phyloP scores from a whole-genome alignment of 2,797 vertebrate genomes.

The Acipenser oxyrinchus region DNA sequence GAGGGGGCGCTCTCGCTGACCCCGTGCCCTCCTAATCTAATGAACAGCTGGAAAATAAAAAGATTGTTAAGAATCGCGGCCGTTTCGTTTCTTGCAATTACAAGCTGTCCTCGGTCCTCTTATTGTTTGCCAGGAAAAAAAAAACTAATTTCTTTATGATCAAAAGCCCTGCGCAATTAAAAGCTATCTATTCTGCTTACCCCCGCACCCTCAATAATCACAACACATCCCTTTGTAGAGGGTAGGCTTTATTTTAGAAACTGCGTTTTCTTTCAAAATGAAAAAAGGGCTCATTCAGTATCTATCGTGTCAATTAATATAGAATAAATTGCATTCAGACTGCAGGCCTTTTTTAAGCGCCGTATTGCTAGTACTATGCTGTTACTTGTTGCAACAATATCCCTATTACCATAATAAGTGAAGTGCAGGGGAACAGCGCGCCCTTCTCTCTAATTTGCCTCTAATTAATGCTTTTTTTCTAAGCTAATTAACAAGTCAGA shows the following conservation, averaged over 20 bases:
- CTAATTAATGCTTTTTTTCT: conserved; percentile 61
- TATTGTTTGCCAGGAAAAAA: too few relatives aligned
- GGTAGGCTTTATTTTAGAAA: conserved; percentile 63
- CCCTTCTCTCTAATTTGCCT: conserved; percentile 53
- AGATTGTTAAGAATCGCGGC: conserved; percentile 65
- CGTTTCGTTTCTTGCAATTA: conserved; percentile 68
- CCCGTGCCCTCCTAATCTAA: conserved; percentile 53
- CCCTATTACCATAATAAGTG: conserved; percentile 25
- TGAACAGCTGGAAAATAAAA: conserved; percentile 73
- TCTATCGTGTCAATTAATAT: conserved; percentile 70
- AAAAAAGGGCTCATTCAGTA: conserved; percentile 59
- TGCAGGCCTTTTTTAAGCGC: background rate
- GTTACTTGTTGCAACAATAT: conserved; percentile 10
- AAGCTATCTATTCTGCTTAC: conserved; percentile 68
- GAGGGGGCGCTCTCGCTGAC: background rate
- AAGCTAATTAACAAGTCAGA: conserved; percentile 57
- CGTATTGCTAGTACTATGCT: background rate
- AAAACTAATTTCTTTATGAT: conserved; percentile 76
- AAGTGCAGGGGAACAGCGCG: conserved; percentile 32
- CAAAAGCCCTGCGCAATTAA: conserved; percentile 67
- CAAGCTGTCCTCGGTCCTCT: conserved; percentile 66
- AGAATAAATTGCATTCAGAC: conserved; percentile 63
- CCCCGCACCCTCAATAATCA: background rate
- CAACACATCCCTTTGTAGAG: conserved; percentile 56
- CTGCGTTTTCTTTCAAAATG: conserved; percentile 65